Conservation (phyloP, 2,888 invertebrate species). For the Rutpela maculata region DNA sequence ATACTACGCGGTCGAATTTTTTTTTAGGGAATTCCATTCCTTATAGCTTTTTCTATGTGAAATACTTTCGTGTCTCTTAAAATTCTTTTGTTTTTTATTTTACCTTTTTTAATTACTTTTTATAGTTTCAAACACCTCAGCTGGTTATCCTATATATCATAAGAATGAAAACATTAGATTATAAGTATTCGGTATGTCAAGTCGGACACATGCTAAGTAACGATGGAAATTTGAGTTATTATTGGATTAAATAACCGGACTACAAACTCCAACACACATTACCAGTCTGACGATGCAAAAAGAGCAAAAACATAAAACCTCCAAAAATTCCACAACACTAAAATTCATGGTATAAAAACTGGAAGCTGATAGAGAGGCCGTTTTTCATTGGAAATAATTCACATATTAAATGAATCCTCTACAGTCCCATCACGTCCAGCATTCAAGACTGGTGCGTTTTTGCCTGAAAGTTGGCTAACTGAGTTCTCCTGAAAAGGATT, state of each 20-base stretch:
- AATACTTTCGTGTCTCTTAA: no score
- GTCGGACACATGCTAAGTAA: neutral
- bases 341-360: conserved; percentile 69
- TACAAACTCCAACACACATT: conserved; percentile 45
- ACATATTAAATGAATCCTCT: conserved; percentile 68
- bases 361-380: conserved; percentile 65
- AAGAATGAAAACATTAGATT: no score
- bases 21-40: no score
- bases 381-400: conserved; percentile 72
- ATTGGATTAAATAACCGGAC: conserved; percentile 34
- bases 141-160: no score
- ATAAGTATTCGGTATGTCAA: neutral
- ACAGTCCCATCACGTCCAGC: conserved; percentile 70
- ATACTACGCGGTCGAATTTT: no score
- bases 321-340: conserved; percentile 71
- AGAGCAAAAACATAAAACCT: conserved; percentile 55
- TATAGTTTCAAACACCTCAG: no score
- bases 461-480: conserved; percentile 68
- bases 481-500: conserved; percentile 73
- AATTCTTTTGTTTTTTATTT: no score
- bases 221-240: neutral
- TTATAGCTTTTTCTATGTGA: no score
- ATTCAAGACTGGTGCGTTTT: conserved; percentile 69
- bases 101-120: no score
- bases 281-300: conserved; percentile 59